Conservation (phyloP, 2,888 invertebrate genomes). For the Agelastica alni region DNA sequence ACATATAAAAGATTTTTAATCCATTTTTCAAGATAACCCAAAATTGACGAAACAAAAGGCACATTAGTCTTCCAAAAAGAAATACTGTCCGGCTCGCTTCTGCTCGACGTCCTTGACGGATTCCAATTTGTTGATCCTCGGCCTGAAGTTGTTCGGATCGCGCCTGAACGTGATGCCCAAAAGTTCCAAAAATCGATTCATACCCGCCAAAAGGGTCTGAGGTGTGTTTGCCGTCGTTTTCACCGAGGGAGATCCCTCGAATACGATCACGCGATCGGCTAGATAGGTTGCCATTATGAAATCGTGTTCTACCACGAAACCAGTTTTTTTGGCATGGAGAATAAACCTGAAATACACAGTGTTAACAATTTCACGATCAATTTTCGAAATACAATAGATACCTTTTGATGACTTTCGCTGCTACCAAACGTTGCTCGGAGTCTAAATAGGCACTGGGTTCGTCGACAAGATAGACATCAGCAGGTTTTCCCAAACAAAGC, state of each 20-base stretch:
- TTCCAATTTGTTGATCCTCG: conserved; percentile 94
- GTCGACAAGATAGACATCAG: conserved; percentile 97
- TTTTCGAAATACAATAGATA: conserved; percentile 48
- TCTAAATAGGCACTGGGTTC: conserved; percentile 99
- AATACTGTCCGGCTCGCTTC: conserved; percentile 96
- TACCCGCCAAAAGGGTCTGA: conserved; percentile 91
- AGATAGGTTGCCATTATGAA: conserved; percentile 99
- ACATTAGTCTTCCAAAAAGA: conserved; percentile 93
- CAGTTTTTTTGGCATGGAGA: conserved; percentile 98
- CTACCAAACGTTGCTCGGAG: conserved; percentile 99
- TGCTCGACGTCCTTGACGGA: conserved; percentile 99
- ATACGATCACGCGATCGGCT: conserved; percentile 97
- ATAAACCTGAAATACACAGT: no score
- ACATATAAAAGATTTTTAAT: not conserved
- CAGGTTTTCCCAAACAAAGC: conserved; percentile 96
- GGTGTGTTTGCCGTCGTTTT: conserved; percentile 89
- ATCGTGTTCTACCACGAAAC: conserved; percentile 99
- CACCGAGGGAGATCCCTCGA: conserved; percentile 93
- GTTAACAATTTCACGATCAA: not conserved
- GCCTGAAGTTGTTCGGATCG: conserved; percentile 98
- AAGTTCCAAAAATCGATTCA: conserved; percentile 96
- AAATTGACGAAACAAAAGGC: not conserved
- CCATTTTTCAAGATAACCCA: no score
- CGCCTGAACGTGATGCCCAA: conserved; percentile 97
- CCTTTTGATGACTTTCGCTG: conserved; percentile 99